Conservation (phyloP, 2,888 invertebrate species). For the Malthinus seriepunctatus region DNA sequence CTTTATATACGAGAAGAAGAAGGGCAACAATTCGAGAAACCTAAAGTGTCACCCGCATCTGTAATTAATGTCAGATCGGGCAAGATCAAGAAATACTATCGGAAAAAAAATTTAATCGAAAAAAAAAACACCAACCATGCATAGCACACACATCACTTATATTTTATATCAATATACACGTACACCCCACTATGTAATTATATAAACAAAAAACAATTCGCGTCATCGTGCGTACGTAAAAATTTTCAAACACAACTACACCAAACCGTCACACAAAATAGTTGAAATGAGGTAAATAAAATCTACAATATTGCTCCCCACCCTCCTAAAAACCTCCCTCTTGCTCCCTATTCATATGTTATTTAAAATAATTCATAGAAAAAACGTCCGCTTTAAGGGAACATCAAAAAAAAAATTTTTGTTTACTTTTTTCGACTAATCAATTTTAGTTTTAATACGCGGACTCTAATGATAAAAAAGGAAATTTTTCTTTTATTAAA, state of each 20-base stretch:
- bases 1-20: slow-evolving; percentile 29
- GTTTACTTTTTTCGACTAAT: slow-evolving; percentile 12
- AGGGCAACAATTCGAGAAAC: slow-evolving; percentile 43
- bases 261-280: slow-evolving; percentile 31
- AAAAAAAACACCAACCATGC: slow-evolving; percentile 12
- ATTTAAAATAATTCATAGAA: slow-evolving; percentile 39
- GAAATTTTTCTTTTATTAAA: background rate
- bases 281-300: slow-evolving; percentile 35
- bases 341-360: slow-evolving; percentile 28
- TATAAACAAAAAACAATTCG: slow-evolving; percentile 17
- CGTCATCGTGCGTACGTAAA: slow-evolving; percentile 9
- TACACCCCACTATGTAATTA: slow-evolving; percentile 13
- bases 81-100: slow-evolving; percentile 2
- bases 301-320: slow-evolving; percentile 37
- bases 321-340: slow-evolving; percentile 34
- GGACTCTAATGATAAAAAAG: background rate
- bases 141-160: slow-evolving; percentile 15
- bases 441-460: slow-evolving; percentile 8
- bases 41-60: slow-evolving; percentile 46
- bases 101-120: background rate
- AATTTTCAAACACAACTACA: slow-evolving; percentile 19
- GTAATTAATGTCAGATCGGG: slow-evolving; percentile 30
- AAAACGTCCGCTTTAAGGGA: slow-evolving; percentile 36
- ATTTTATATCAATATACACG: slow-evolving; percentile 19
- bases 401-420: slow-evolving; percentile 19